A percentile compares a stretch with the other conserved stretches of the same genome.
Conservation (phyloP, 2,888 invertebrate genomes). For the Ochlodes sylvanus region DNA sequence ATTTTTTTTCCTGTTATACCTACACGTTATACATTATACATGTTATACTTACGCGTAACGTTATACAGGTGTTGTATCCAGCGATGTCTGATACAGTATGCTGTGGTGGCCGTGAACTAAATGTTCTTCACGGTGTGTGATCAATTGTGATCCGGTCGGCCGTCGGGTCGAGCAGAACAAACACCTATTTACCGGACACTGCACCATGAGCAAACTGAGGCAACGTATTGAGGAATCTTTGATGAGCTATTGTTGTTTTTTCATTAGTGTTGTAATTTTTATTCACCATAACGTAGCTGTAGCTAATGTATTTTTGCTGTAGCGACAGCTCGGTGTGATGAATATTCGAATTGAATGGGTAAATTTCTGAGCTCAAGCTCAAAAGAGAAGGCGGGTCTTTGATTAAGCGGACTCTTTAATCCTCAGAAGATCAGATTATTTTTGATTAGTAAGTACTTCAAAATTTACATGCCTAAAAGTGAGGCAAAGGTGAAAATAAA, state of each 20-base stretch:
- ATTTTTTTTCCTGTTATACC: too few species aligned
- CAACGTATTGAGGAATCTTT: constrained; percentile 61
- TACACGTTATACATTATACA: too few species aligned
- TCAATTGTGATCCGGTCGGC: constrained; percentile 41
- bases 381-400: too few species aligned
- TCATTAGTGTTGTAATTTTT: constrained; percentile 66
- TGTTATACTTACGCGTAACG: constrained; percentile 20
- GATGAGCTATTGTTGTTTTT: constrained; percentile 80
- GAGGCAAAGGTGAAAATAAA: too few species aligned
- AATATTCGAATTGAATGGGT: too few species aligned
- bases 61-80: constrained; percentile 26
- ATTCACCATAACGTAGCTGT: constrained; percentile 35
- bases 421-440: too few species aligned
- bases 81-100: constrained; percentile 15
- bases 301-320: background rate
- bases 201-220: constrained; percentile 50
- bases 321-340: background rate
- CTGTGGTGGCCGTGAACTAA: constrained; percentile 70
- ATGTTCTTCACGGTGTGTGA: constrained; percentile 72
- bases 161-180: constrained; percentile 45
- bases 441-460: too few species aligned
- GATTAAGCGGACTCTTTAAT: too few species aligned
- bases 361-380: too few species aligned
- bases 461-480: too few species aligned
- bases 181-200: constrained; percentile 57